Evolutionary conservation across 2,888 invertebrate genomes (phyloP).

Genomic region (Orgyia antiqua): DNA sequence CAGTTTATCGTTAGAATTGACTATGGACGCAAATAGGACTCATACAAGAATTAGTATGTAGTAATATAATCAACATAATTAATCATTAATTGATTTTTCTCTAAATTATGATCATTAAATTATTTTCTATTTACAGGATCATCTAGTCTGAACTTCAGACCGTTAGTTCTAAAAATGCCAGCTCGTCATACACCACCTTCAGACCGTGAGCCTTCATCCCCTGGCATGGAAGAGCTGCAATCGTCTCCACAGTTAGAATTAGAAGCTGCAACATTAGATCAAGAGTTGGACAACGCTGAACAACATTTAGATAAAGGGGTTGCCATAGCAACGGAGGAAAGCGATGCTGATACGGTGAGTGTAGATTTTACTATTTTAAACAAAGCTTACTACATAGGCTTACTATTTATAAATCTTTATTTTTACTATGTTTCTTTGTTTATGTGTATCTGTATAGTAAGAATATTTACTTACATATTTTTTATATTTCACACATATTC

Average conservation of each 20-base stretch:
- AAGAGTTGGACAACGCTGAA: slow-evolving; percentile 53
- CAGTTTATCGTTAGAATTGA: too few relatives aligned
- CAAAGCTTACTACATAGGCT: not conserved
- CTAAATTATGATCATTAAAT: too few relatives aligned
- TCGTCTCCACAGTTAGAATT: slow-evolving; percentile 54
- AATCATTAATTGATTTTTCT: too few relatives aligned
- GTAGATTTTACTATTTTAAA: not conserved
- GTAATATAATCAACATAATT: too few relatives aligned
- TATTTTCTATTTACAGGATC: slow-evolving; percentile 25
- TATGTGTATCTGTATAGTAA: too few relatives aligned
- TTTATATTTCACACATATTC: too few relatives aligned
- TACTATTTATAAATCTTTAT: too few relatives aligned
- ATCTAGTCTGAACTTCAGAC: slow-evolving; percentile 46
- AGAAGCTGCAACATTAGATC: slow-evolving; percentile 53
- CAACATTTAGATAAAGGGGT: slow-evolving; percentile 53
- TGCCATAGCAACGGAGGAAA: slow-evolving; percentile 65
- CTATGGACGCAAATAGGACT: too few relatives aligned
- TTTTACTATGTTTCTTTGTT: too few relatives aligned
- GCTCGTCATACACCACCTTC: slow-evolving; percentile 37
- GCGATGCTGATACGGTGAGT: slow-evolving; percentile 68
- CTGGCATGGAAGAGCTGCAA: slow-evolving; percentile 54
- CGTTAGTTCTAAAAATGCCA: slow-evolving; percentile 56
- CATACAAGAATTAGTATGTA: too few relatives aligned
- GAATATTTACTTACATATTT: too few relatives aligned
- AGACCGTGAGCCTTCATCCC: slow-evolving; percentile 34